A percentile compares a stretch with the other conserved stretches of the same genome.
These are phyloP conservation scores for Micropterix aruncella DNA, from an alignment of 2,888 invertebrate species.

Conservation along the genomic window DNA sequence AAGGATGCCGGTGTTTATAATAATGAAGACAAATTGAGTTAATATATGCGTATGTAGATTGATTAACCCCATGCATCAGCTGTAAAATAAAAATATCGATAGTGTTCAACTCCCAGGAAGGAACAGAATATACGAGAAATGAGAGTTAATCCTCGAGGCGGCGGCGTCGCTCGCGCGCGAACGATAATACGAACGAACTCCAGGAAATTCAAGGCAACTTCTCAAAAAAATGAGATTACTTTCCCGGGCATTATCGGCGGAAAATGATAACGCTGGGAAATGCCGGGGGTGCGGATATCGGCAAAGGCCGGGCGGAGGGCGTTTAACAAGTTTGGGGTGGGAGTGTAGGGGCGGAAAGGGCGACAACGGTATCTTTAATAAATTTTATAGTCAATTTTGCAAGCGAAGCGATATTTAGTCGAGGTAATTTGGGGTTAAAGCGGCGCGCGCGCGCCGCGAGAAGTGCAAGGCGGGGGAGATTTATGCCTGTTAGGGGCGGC, in stretches of 20 bases:
- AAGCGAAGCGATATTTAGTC: neutral
- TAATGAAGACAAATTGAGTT: too few relatives aligned
- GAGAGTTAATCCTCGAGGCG: too few relatives aligned
- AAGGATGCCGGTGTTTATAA: too few relatives aligned
- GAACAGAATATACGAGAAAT: too few relatives aligned
- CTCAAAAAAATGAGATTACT: neutral
- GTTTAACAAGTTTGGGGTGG: neutral
- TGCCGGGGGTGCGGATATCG: neutral
- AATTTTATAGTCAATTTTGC: neutral
- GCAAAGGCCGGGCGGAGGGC: neutral
- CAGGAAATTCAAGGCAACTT: neutral
- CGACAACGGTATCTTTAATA: neutral
- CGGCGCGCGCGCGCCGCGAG: neutral
- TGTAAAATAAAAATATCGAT: too few relatives aligned
- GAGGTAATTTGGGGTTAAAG: neutral
- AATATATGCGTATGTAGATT: too few relatives aligned
- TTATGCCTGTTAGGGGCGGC: neutral
- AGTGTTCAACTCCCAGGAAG: too few relatives aligned
- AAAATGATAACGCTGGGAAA: neutral
- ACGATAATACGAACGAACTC: too few relatives aligned
- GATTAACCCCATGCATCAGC: too few relatives aligned
- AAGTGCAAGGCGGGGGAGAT: neutral
- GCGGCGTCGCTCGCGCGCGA: too few relatives aligned
- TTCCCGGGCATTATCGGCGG: neutral
- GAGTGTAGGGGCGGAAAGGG: neutral